Evolutionary conservation across 64 coral and sea anemone genomes (phyloP).

Genomic region (Porites lutea): DNA sequence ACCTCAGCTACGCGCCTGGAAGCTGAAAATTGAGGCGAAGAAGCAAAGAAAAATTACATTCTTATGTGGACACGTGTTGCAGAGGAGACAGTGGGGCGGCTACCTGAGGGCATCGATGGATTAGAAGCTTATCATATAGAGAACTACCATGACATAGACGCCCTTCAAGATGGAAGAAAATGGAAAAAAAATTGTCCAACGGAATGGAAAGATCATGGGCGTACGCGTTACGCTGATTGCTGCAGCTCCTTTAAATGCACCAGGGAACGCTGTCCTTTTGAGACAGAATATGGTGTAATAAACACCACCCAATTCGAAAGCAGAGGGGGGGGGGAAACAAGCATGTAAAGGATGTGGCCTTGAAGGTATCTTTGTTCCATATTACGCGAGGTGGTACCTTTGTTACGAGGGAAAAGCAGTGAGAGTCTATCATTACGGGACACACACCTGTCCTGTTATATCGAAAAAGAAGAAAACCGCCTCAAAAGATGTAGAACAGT

Average conservation of each 20-base stretch:
- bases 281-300: neutral
- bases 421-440: constrained; percentile 5
- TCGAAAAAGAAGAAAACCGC: neutral
- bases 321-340: neutral
- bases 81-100: neutral
- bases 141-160: neutral
- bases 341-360: constrained; percentile 6
- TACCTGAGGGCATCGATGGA: neutral
- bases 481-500: neutral
- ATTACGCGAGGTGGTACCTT: neutral
- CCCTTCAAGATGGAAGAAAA: neutral
- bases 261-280: neutral
- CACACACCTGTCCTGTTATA: constrained; percentile 24
- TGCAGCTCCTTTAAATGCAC: neutral
- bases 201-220: too few species aligned
- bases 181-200: constrained; percentile 4
- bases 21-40: too few species aligned
- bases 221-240: too few species aligned
- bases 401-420: neutral
- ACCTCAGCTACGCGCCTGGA: too few species aligned
- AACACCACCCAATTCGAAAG: constrained; percentile 10
- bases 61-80: too few species aligned
- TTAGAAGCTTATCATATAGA: neutral
- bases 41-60: too few species aligned
- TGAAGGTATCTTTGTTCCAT: neutral